Percentiles rank a stretch among this genome's conserved stretches.
Conservation (phyloP, 1,140 invertebrate genomes). For the Drosophila suzukii region DNA sequence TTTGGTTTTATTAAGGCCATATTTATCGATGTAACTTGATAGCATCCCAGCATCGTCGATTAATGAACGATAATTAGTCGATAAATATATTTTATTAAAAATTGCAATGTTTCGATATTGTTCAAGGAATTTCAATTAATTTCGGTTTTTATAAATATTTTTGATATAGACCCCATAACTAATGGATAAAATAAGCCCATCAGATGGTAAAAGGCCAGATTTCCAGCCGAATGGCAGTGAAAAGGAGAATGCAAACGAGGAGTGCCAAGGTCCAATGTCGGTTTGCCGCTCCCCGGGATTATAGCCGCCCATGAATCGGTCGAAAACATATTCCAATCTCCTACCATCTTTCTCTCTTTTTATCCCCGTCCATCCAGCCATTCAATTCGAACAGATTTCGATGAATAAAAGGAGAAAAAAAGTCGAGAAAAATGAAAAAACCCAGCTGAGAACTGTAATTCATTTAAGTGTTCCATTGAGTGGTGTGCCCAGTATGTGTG, state of each 20-base stretch:
- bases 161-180: background rate
- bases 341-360: constrained; percentile 5
- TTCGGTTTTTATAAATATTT: background rate
- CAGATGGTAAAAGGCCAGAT: constrained; percentile 12
- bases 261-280: constrained; percentile 28
- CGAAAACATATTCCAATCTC: constrained; percentile 37
- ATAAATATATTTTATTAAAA: too few species aligned
- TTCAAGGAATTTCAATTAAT: too few species aligned
- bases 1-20: constrained; percentile 1
- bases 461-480: constrained; percentile 63
- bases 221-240: constrained; percentile 9
- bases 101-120: too few species aligned
- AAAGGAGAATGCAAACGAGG: constrained; percentile 20
- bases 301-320: constrained; percentile 27
- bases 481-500: constrained; percentile 26
- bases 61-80: background rate
- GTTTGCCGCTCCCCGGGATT: constrained; percentile 11
- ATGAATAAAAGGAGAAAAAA: constrained; percentile 23
- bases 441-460: constrained; percentile 57
- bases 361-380: constrained; percentile 24
- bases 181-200: constrained; percentile 3
- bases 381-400: constrained; percentile 51
- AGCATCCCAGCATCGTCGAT: background rate
- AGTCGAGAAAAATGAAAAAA: constrained; percentile 4
- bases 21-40: background rate